Conservation (phyloP, 2,113 vertebrate species). For the Lepus europaeus region DNA sequence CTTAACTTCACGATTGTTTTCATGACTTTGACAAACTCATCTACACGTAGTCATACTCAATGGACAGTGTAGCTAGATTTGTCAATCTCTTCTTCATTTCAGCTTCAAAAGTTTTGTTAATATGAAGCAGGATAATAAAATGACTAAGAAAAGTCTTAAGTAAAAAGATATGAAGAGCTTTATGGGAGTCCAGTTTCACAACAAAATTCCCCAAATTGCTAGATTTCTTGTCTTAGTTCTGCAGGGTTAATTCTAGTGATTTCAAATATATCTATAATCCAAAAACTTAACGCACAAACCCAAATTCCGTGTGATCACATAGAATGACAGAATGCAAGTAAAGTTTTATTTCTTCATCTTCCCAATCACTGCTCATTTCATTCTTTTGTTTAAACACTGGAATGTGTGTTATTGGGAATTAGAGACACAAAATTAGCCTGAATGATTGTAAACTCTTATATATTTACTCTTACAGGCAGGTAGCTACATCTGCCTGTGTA, state of each 20-base stretch:
- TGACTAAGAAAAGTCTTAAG: conserved; percentile 2
- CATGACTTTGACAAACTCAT: not conserved
- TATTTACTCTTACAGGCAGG: not conserved
- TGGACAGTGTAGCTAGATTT: not conserved
- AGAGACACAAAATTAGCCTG: not conserved
- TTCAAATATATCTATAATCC: not conserved
- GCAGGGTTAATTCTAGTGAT: not conserved
- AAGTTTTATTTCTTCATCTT: not conserved
- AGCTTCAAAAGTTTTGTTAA: conserved; percentile 8
- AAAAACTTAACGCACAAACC: not conserved
- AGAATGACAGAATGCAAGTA: not conserved
- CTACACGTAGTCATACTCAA: not conserved
- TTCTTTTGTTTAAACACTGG: conserved; percentile 3
- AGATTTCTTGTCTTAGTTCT: not conserved
- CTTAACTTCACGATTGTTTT: not conserved
- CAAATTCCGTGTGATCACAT: not conserved
- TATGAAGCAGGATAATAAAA: not conserved
- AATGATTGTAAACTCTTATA: not conserved
- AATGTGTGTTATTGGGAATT: not conserved
- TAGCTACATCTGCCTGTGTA: not conserved
- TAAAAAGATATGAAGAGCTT: not conserved
- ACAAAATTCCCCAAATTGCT: not conserved
- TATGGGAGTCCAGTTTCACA: not conserved
- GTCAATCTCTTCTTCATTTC: conserved; percentile 14
- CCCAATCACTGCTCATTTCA: conserved; percentile 9